Conservation (phyloP, 2,797 vertebrate species). For the Ciconia nigra region DNA sequence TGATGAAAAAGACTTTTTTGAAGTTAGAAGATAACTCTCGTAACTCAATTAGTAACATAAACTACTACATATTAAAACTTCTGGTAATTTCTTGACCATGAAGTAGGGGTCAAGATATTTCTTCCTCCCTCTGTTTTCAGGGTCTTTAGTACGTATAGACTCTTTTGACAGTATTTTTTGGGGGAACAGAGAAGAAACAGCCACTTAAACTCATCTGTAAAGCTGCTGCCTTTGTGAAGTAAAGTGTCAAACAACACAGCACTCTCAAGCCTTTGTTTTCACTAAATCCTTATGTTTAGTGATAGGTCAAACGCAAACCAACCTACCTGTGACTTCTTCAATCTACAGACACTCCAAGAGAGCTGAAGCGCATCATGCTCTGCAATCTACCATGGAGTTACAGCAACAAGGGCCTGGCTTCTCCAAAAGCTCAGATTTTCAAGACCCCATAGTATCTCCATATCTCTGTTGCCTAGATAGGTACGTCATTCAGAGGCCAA, state of each 20-base stretch:
- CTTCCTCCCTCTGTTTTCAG: not conserved
- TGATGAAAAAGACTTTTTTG: not conserved
- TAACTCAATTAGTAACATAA: not conserved
- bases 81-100: not conserved
- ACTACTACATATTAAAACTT: not conserved
- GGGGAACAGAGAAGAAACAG: not conserved
- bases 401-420: not conserved
- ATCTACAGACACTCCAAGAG: not conserved
- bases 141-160: not conserved
- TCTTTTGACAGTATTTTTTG: not conserved
- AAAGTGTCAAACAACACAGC: not conserved
- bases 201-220: not conserved
- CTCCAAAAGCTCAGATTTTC: not conserved
- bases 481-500: not conserved
- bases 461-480: not conserved
- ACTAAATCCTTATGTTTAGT: not conserved
- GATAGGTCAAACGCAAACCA: not conserved
- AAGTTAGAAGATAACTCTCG: not conserved
- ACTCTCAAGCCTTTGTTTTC: not conserved
- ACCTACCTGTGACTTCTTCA: not conserved
- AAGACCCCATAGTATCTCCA: not conserved
- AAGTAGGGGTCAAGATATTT: not conserved
- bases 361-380: not conserved
- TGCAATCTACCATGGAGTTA: not conserved
- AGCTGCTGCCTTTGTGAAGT: not conserved